A percentile compares a stretch with the other conserved stretches of the same genome.
Evolutionary conservation across 2,888 invertebrate species (phyloP).

Genomic region (Emmelina monodactyla): DNA sequence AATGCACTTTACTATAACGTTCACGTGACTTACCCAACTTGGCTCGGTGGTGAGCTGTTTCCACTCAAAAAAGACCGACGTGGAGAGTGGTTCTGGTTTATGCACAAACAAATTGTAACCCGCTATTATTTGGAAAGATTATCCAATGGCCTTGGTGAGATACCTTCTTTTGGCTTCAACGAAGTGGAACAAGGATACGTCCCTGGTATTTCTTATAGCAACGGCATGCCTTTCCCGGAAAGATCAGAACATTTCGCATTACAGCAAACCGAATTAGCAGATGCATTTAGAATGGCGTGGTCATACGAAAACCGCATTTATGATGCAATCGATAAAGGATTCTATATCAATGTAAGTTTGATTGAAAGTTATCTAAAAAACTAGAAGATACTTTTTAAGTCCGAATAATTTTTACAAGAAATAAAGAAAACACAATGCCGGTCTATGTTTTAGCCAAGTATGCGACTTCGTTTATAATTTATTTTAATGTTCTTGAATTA

Average conservation of each 20-base stretch:
- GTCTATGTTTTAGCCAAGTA: too few relatives aligned
- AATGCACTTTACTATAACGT: conserved; percentile 71
- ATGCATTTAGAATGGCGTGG: conserved; percentile 46
- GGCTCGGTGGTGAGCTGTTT: conserved; percentile 67
- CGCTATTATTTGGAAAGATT: conserved; percentile 80
- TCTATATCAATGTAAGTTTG: conserved; percentile 47
- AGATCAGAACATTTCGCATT: conserved; percentile 67
- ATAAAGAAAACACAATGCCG: too few relatives aligned
- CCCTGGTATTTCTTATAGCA: conserved; percentile 69
- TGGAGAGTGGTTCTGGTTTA: conserved; percentile 71
- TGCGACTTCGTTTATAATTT: too few relatives aligned
- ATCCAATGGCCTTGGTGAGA: conserved; percentile 73
- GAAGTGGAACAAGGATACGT: conserved; percentile 68
- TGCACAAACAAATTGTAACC: conserved; percentile 72
- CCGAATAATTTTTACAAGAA: too few relatives aligned
- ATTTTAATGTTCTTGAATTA: too few relatives aligned
- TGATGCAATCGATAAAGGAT: conserved; percentile 68
- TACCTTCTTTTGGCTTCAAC: conserved; percentile 64
- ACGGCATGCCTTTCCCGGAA: conserved; percentile 71
- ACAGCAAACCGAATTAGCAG: conserved; percentile 43
- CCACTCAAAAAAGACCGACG: conserved; percentile 63
- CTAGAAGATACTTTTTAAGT: too few relatives aligned
- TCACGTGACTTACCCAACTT: conserved; percentile 69
- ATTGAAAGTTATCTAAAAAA: too few relatives aligned
- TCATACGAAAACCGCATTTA: conserved; percentile 64